Percentiles rank a stretch among this genome's conserved stretches.
Evolutionary conservation across 2,797 vertebrate genomes (phyloP).

Genomic region (Gephyroberyx darwinii): DNA sequence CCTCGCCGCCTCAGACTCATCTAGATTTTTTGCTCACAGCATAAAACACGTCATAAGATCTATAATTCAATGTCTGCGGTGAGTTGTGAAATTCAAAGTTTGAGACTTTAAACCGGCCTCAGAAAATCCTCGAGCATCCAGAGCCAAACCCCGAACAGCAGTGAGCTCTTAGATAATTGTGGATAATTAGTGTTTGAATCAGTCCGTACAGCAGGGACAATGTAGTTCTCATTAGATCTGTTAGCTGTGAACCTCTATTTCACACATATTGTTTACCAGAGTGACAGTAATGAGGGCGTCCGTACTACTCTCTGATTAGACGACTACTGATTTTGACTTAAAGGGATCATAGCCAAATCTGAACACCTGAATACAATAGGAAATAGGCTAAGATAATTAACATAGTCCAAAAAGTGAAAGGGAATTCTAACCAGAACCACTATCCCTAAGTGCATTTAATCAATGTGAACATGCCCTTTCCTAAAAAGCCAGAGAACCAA

Average conservation of each 20-base stretch:
- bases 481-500: no score
- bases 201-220: constrained; percentile 26
- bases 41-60: constrained; percentile 29
- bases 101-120: constrained; percentile 9
- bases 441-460: no score
- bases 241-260: constrained; percentile 52
- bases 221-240: constrained; percentile 53
- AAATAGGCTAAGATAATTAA: background rate
- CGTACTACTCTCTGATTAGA: constrained; percentile 38
- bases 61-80: constrained; percentile 19
- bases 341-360: constrained; percentile 15
- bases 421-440: background rate
- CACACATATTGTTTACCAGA: constrained; percentile 55
- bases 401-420: background rate
- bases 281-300: constrained; percentile 27
- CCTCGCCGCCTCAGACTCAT: background rate
- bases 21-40: constrained; percentile 1
- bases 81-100: constrained; percentile 34
- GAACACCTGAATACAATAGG: constrained; percentile 6
- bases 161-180: background rate
- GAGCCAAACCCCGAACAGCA: constrained; percentile 5
- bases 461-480: no score
- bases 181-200: constrained; percentile 51
- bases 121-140: constrained; percentile 30
- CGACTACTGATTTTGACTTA: constrained; percentile 48